Percentiles rank a stretch among this genome's conserved stretches.
These are phyloP conservation scores for Zosterops japonicus DNA, from an alignment of 2,113 vertebrate genomes.

Conservation along the genomic window DNA sequence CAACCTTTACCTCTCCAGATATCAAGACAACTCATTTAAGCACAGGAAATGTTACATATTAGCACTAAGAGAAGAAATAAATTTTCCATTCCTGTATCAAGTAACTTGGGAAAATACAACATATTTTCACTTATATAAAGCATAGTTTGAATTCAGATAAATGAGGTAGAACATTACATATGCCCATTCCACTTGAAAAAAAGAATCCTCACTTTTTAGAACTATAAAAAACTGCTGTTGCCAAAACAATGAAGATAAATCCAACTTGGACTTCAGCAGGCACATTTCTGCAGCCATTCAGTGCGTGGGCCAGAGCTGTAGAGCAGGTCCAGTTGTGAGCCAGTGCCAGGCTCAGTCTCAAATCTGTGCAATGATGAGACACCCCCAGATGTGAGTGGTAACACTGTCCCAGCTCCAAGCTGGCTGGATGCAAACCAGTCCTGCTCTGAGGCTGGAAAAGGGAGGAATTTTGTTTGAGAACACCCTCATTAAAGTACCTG, in stretches of 20 bases:
- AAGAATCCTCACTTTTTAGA: neutral
- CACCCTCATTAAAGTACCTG: neutral
- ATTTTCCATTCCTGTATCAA: neutral
- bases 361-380: neutral
- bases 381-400: neutral
- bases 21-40: neutral
- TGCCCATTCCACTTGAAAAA: neutral
- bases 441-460: neutral
- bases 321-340: neutral
- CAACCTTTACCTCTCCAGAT: neutral
- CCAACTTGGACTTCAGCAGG: neutral
- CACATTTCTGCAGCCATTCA: slow-evolving; percentile 13
- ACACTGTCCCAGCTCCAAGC: neutral
- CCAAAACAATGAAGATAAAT: slow-evolving; percentile 8
- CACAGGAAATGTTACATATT: neutral
- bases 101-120: neutral
- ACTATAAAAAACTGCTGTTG: neutral
- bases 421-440: neutral
- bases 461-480: neutral
- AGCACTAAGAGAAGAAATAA: neutral
- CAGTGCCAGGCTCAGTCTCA: neutral
- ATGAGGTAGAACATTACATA: neutral
- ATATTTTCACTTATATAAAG: neutral
- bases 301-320: neutral
- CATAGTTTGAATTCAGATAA: neutral